Conservation (phyloP, 2,888 invertebrate genomes). For the Sylvicola cinctus region DNA sequence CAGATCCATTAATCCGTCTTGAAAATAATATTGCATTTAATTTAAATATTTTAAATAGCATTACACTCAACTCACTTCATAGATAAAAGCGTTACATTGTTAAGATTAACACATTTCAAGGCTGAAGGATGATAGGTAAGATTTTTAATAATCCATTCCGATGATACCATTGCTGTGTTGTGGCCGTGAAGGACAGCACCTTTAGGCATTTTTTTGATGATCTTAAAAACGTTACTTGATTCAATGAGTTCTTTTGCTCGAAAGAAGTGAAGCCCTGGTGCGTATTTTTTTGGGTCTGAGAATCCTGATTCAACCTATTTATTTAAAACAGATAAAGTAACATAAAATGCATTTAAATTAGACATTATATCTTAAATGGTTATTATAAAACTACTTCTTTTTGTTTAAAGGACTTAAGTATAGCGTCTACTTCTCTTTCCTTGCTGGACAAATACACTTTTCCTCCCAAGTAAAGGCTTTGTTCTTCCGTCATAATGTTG, state of each 20-base stretch:
- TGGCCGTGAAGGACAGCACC: slow-evolving; percentile 36
- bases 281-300: slow-evolving; percentile 19
- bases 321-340: neutral
- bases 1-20: neutral
- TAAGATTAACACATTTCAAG: slow-evolving; percentile 18
- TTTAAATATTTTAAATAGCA: too few relatives aligned
- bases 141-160: slow-evolving; percentile 30
- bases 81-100: slow-evolving; percentile 20
- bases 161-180: slow-evolving; percentile 30
- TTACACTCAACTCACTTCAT: slow-evolving; percentile 10
- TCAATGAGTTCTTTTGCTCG: slow-evolving; percentile 28
- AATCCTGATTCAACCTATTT: slow-evolving; percentile 4
- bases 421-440: neutral
- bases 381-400: neutral
- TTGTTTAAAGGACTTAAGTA: neutral
- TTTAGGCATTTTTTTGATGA: slow-evolving; percentile 35
- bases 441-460: neutral
- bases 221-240: slow-evolving; percentile 30
- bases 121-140: slow-evolving; percentile 27
- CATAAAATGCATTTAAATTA: neutral
- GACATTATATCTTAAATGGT: neutral
- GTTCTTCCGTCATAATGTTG: neutral
- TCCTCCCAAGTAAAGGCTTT: neutral
- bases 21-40: neutral
- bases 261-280: slow-evolving; percentile 34